phyloP scores from a whole-genome alignment of 1,140 invertebrate species.

The Carcinoscorpius rotundicauda region DNA sequence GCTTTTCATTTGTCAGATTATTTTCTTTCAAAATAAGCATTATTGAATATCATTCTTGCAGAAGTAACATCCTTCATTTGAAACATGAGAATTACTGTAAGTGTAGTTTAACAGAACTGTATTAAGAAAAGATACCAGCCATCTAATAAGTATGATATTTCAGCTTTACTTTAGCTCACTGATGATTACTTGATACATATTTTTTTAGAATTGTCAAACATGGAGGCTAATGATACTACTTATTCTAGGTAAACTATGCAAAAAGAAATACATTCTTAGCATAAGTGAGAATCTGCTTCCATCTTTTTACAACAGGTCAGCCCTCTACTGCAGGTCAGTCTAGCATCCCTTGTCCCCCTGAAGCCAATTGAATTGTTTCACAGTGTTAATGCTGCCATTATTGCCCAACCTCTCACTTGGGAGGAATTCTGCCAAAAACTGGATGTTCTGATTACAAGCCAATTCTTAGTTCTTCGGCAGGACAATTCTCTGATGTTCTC shows the following conservation, averaged over 20 bases:
- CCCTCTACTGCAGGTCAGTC: constrained; percentile 67
- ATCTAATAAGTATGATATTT: too few species aligned
- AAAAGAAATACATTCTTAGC: too few species aligned
- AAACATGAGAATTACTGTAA: too few species aligned
- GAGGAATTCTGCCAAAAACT: constrained; percentile 77
- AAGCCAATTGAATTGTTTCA: constrained; percentile 85
- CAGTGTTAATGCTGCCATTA: constrained; percentile 72
- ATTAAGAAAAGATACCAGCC: too few species aligned
- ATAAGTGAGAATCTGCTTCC: neutral
- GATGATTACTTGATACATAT: neutral
- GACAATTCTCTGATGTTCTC: constrained; percentile 95
- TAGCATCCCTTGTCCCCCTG: constrained; percentile 79
- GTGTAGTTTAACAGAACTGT: too few species aligned
- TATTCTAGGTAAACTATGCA: too few species aligned
- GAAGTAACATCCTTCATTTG: too few species aligned
- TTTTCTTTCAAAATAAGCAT: too few species aligned
- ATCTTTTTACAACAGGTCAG: constrained; percentile 24
- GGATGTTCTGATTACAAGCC: constrained; percentile 50
- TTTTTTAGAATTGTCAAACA: constrained; percentile 17
- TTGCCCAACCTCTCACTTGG: constrained; percentile 62
- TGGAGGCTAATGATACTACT: too few species aligned
- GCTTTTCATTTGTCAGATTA: neutral
- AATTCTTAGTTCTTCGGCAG: constrained; percentile 71
- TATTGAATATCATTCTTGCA: too few species aligned
- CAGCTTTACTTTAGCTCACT: too few species aligned